A percentile compares a stretch with the other conserved stretches of the same genome.
Evolutionary conservation across 1,140 invertebrate genomes (phyloP).

Genomic region (Drosophila kohkoa): DNA sequence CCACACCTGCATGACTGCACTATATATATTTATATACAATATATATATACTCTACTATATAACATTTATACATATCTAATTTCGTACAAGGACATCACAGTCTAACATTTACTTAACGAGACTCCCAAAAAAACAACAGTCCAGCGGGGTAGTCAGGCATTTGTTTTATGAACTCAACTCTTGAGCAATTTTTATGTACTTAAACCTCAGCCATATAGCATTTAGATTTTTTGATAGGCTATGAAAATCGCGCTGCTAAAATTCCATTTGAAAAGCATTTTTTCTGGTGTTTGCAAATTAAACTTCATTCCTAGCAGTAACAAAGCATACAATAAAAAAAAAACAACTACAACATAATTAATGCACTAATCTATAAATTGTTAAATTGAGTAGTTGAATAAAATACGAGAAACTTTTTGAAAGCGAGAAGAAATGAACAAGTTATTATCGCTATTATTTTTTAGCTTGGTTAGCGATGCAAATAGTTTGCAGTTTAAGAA

Average conservation of each 20-base stretch:
- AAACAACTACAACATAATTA: not conserved
- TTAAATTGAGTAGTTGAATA: conserved; percentile 13
- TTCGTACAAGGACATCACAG: conserved; percentile 41
- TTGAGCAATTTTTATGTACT: not conserved
- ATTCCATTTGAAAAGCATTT: not conserved
- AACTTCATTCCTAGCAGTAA: not conserved
- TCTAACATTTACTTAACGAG: conserved; percentile 26
- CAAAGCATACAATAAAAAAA: not conserved
- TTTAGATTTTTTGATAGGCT: not conserved
- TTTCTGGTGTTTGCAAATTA: not conserved
- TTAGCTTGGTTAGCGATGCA: too few relatives aligned
- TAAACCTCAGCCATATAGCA: not conserved
- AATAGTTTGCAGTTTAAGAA: too few relatives aligned
- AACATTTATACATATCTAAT: not conserved
- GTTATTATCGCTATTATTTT: too few relatives aligned
- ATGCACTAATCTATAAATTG: conserved; percentile 7
- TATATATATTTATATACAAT: conserved; percentile 2
- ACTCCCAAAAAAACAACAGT: conserved; percentile 4
- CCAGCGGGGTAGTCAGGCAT: conserved; percentile 28
- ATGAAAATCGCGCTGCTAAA: not conserved
- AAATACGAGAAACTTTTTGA: not conserved
- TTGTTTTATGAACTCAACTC: not conserved
- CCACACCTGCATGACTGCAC: conserved; percentile 45
- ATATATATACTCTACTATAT: not conserved
- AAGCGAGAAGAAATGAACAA: not conserved